Base-by-base conservation (phyloP, 1,140 invertebrate species). In the Helicoverpa zea region DNA sequence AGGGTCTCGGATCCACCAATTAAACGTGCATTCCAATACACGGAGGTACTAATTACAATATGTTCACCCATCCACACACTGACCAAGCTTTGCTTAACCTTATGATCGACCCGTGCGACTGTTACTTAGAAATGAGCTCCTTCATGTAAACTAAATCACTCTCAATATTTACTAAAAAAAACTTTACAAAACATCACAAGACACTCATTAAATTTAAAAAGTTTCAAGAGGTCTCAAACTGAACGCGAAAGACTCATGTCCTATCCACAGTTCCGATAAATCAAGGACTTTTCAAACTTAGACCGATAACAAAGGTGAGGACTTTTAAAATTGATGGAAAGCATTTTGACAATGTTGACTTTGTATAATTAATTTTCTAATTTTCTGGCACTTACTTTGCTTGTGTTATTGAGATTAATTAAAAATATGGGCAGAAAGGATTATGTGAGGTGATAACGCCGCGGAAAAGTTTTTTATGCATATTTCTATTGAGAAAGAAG, bases 181-280 rank as follows among this genome's bases (percentile, higher is more conserved):
- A 58, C 4, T 58, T 14, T 10, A 7, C n/a, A 14, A 58, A 58
- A 18, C 54, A 7, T 58, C n/a, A 1, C 4, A 58, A 18, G n/a
- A 58, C 54, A 9, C n/a, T 58, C 54, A 58, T 18, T 10, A 43
- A 30, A 29, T 49, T 70, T 70, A 14, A 52, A n/a, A 51, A 29
- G 1, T 51, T 70, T 70, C 29, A 23, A 49, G 49, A 68, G 47
- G 35, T 3, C 35, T 35, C 18, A 51, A 52, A 23, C 12, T 29
- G 49, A 14, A 49, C 49, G 49, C 18, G 23, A 11, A 70, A 70
- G 23, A 52, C 12, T 70, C 43, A 7, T 54, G 49, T 12, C 14
- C 49, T 18, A 29, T 52, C 30, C n/a, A 66, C 9, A 13, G 66
- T 70, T 70, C 7, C 47, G 52, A 70, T 54, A 70, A 68, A 12